Percentiles rank a stretch among this genome's conserved stretches.
These are phyloP conservation scores for Cettia cetti DNA, from an alignment of 2,113 vertebrate genomes.

Conservation along the genomic window DNA sequence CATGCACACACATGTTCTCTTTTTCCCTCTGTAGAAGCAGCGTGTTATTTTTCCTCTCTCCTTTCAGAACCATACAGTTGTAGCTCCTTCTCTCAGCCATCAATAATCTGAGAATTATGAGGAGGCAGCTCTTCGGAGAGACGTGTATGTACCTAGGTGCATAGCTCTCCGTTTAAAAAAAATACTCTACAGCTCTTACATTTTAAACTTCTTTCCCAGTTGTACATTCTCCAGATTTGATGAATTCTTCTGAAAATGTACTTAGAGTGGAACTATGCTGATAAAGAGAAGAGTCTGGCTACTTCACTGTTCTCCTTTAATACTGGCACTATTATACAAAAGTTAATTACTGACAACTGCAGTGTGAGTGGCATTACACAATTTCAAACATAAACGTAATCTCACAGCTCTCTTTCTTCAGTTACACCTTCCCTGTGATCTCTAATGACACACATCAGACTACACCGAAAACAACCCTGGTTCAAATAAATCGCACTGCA, in stretches of 20 bases:
- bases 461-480: conserved; percentile 22
- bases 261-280: background rate
- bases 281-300: background rate
- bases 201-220: conserved; percentile 55
- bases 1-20: conserved; percentile 25
- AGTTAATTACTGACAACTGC: conserved; percentile 54
- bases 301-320: background rate
- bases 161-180: background rate
- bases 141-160: background rate
- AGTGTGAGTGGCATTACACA: conserved; percentile 21
- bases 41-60: background rate
- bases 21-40: background rate
- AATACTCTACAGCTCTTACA: background rate
- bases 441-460: conserved; percentile 38
- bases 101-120: conserved; percentile 52
- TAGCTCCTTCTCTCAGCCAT: conserved; percentile 3
- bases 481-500: conserved; percentile 41
- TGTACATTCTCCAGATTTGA: background rate
- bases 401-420: conserved; percentile 31
- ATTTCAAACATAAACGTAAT: conserved; percentile 28
- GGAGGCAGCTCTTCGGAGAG: conserved; percentile 44
- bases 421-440: conserved; percentile 29
- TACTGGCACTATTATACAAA: background rate
- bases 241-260: background rate
- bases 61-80: background rate